These are phyloP conservation scores for Alcis repandata DNA, from an alignment of 2,888 invertebrate genomes.

Conservation along the genomic window DNA sequence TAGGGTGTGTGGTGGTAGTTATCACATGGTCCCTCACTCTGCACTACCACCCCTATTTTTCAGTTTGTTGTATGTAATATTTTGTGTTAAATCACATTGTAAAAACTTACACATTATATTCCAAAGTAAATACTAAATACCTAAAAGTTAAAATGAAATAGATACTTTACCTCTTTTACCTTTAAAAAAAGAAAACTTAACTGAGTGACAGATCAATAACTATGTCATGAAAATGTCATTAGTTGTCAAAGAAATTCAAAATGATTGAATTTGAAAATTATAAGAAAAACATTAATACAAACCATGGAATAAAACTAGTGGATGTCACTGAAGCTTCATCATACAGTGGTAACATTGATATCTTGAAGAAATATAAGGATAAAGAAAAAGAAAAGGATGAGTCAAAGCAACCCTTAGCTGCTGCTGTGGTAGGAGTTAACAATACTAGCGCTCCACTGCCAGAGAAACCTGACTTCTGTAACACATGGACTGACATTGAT, in stretches of 20 bases:
- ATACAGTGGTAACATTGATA: slow-evolving; percentile 57
- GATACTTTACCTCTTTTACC: too few species aligned
- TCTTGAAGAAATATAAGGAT: slow-evolving; percentile 44
- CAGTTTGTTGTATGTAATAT: too few species aligned
- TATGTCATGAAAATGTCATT: slow-evolving; percentile 7
- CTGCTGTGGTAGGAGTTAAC: slow-evolving; percentile 70
- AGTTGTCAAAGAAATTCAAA: slow-evolving; percentile 33
- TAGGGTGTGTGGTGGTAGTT: too few species aligned
- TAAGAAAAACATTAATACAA: slow-evolving; percentile 56
- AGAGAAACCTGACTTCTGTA: slow-evolving; percentile 50
- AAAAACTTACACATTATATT: too few species aligned
- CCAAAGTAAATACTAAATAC: too few species aligned
- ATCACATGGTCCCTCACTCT: too few species aligned
- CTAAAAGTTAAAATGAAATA: too few species aligned
- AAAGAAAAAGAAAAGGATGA: slow-evolving; percentile 33
- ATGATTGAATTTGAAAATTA: slow-evolving; percentile 60
- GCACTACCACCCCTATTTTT: too few species aligned
- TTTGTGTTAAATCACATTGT: too few species aligned
- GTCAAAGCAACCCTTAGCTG: slow-evolving; percentile 60
- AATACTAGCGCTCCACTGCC: slow-evolving; percentile 71
- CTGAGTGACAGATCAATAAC: not conserved
- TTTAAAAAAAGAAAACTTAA: not conserved
- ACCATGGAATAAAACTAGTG: slow-evolving; percentile 53
- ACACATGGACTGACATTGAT: slow-evolving; percentile 83
- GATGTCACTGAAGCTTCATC: slow-evolving; percentile 55